Base-by-base conservation (phyloP, 2,888 invertebrate genomes). In the Campoletis raptor region DNA sequence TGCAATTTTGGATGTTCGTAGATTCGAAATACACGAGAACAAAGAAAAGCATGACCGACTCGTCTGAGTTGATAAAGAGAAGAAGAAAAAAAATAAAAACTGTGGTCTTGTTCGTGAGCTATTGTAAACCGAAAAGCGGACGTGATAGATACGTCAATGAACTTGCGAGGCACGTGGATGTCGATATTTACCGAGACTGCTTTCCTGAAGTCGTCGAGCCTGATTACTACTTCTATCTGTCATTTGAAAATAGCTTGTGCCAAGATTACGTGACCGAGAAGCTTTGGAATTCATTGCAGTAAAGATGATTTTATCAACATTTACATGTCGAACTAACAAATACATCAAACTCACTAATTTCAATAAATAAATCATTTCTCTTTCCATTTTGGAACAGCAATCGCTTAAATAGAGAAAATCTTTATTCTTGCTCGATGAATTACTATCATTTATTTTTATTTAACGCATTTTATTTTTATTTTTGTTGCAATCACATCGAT, bases 201-300 rank as follows among this genome's bases (percentile, higher is more conserved):
- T 91, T 92, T 70, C 73, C 94, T 57, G 95, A 94, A 93, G 90
- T 94, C 93, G 81, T 95, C 36, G 95, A 95, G 89, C 94, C 94
- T 69, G 94, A 95, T 79, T 97, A 97, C 92, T 97, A 96, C 91
- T 97, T 97, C 92, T 97, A 97, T 90, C 93, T 97, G 66, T 95
- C 96, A 0, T 96, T 97, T 90, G 97, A 97, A 93, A 97, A 97
- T 92, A 96, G 97, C 15, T 94, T 97, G 85, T 96, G 97, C 89
- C 92, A 94, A 72, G 97, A 97, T 92, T 97, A 97, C 92, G 96
- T 97, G 57, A 96, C 97, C 0, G 97, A 97, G 92, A 95, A 96
- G 90, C 95, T 97, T 88, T 95, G 96, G 91, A 94, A 95, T 88
- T 95, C 94, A 0, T 94, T 95, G 88, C 95, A 96, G 81, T 95